phyloP scores from a whole-genome alignment of 2,113 vertebrate species.

The Campylomormyrus numenius region DNA sequence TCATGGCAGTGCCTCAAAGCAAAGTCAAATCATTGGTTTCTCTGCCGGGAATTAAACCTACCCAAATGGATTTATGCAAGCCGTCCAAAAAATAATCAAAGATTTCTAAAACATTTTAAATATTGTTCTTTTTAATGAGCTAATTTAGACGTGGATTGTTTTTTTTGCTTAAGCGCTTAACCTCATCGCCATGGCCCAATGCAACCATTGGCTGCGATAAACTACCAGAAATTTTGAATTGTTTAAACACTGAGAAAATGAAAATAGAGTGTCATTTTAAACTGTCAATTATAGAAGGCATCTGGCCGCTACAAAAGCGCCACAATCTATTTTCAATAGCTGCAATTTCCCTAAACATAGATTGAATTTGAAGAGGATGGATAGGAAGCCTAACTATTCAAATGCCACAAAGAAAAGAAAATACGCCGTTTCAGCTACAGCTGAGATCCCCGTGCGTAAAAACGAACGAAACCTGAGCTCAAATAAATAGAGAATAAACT shows the following conservation, averaged over 20 bases:
- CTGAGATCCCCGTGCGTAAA: constrained; percentile 57
- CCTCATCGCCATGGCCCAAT: constrained; percentile 71
- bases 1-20: not conserved
- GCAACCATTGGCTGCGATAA: constrained; percentile 76
- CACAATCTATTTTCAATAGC: constrained; percentile 87
- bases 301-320: constrained; percentile 76
- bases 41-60: not conserved
- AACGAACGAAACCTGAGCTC: constrained; percentile 55
- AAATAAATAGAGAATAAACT: constrained; percentile 53
- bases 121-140: constrained; percentile 64
- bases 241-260: constrained; percentile 79
- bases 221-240: constrained; percentile 88
- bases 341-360: constrained; percentile 71
- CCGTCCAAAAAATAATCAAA: constrained; percentile 33
- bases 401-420: constrained; percentile 7
- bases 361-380: constrained; percentile 63
- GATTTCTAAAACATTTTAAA: constrained; percentile 58
- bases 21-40: not conserved
- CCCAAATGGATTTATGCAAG: not conserved
- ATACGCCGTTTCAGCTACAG: constrained; percentile 54
- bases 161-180: constrained; percentile 68
- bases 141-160: constrained; percentile 87
- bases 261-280: constrained; percentile 86
- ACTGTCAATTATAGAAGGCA: constrained; percentile 84
- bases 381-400: constrained; percentile 64